Evolutionary conservation across 2,797 vertebrate species (phyloP).

Genomic region (Halcyon badia): DNA sequence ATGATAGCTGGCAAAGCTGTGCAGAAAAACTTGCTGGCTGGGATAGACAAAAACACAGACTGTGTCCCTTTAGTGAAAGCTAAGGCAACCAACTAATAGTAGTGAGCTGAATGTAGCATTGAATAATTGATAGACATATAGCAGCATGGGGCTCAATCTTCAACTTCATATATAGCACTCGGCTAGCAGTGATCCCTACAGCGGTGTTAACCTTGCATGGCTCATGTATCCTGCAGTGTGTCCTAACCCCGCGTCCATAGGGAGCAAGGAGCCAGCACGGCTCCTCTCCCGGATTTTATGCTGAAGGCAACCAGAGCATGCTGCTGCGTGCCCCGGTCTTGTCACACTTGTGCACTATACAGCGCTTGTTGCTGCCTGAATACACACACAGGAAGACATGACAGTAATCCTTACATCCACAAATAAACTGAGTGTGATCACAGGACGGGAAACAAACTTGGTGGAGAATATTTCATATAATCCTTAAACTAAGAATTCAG

Average conservation of each 20-base stretch:
- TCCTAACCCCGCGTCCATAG: fast-evolving
- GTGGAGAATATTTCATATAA: neutral
- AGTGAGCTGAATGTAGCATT: neutral
- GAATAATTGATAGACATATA: fast-evolving
- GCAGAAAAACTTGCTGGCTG: neutral
- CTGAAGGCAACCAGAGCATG: fast-evolving
- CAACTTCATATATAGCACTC: neutral
- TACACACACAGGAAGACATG: fast-evolving
- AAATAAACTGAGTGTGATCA: neutral
- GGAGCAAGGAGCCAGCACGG: neutral
- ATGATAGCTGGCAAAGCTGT: neutral
- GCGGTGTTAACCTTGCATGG: neutral
- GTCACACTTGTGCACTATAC: fast-evolving
- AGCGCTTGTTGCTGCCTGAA: neutral
- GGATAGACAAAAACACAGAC: neutral
- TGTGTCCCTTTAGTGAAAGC: neutral
- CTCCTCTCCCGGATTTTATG: neutral
- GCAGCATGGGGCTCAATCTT: neutral
- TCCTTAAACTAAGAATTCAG: neutral
- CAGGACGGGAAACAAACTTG: neutral
- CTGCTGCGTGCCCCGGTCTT: neutral
- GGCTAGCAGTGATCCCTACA: neutral
- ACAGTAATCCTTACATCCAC: neutral
- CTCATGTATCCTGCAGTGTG: fast-evolving
- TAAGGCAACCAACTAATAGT: neutral